Evolutionary conservation across 1,140 invertebrate genomes (phyloP), one percentile per base, ranked within the genome.

Genomic region (Achroia grisella): DNA sequence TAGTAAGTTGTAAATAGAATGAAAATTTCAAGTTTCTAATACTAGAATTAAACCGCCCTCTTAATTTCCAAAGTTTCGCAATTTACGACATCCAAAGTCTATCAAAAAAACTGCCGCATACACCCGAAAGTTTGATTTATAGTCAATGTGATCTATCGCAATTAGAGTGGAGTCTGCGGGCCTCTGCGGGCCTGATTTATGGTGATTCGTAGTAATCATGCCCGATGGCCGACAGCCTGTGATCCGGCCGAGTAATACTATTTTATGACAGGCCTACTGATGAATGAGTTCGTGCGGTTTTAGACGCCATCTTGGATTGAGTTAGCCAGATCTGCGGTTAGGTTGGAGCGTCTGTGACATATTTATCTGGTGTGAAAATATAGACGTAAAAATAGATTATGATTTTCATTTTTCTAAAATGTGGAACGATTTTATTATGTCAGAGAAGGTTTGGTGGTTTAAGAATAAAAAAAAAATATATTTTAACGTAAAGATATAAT

Each of bases 131-230:
- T 75, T 71, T 77, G 73, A 80, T 80, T 80, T 80, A 80, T 74
- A 52, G 48, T 48, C 17, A 23, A 52, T 59, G 43, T 64, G 61
- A 76, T 77, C 62, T 70, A 70, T 62, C 17, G 17, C 70, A 80
- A 80, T 80, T 80, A 75, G 61, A 63, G 55, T 30, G 46, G n/a
- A 52, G 57, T 57, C 62, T 77, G 73, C 73, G 73, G 76, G 71
- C 56, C 50, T 62, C 59, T 75, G 76, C 71, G 73, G 73, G 76
- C 57, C 54, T 80, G 76, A 80, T 80, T 80, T 80, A 80, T 62
- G 73, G 49, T 75, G 71, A 77, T 79, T 77, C 63, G 56, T 45
- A 60, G 67, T 72, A 74, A 81, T 81, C 77, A 69, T 76, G 60
- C 17, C 17, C 17, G 17, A 23, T 23, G 43, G 46, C 54, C 53